A percentile compares a stretch with the other conserved stretches of the same genome.
These are phyloP conservation scores for Cecidostiba fungosa DNA, from an alignment of 2,888 invertebrate species.

Conservation along the genomic window DNA sequence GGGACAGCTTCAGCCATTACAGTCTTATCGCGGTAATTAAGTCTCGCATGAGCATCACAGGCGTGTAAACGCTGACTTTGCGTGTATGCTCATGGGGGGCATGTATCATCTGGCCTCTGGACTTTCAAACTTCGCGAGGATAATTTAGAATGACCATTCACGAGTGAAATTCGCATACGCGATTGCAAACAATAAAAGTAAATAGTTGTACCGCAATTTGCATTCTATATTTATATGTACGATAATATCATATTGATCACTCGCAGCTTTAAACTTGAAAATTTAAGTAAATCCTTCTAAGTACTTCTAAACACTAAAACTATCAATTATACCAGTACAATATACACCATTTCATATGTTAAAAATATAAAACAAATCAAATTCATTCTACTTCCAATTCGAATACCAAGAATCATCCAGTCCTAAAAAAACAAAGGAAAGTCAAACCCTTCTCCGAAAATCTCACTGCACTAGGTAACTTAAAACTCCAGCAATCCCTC, in stretches of 20 bases:
- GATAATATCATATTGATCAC: not conserved
- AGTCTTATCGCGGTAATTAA: constrained; percentile 46
- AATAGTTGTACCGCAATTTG: too few relatives aligned
- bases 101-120: not conserved
- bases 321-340: not conserved
- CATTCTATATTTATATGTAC: too few relatives aligned
- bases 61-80: constrained; percentile 20
- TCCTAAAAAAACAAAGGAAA: too few relatives aligned
- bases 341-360: not conserved
- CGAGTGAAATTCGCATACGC: not conserved
- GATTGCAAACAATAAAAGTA: not conserved
- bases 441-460: not conserved
- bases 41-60: constrained; percentile 25
- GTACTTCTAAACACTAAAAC: not conserved
- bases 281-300: too few relatives aligned
- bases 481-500: not conserved
- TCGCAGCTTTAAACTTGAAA: not conserved
- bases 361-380: too few relatives aligned
- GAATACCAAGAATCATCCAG: too few relatives aligned
- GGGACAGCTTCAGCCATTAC: not conserved
- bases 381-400: too few relatives aligned
- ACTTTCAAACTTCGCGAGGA: not conserved
- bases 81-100: constrained; percentile 1
- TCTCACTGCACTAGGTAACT: too few relatives aligned
- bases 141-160: constrained; percentile 24